A percentile compares a stretch with the other conserved stretches of the same genome.
These are phyloP conservation scores for Nemotelus pantherinus DNA, from an alignment of 2,888 invertebrate species.

Conservation along the genomic window DNA sequence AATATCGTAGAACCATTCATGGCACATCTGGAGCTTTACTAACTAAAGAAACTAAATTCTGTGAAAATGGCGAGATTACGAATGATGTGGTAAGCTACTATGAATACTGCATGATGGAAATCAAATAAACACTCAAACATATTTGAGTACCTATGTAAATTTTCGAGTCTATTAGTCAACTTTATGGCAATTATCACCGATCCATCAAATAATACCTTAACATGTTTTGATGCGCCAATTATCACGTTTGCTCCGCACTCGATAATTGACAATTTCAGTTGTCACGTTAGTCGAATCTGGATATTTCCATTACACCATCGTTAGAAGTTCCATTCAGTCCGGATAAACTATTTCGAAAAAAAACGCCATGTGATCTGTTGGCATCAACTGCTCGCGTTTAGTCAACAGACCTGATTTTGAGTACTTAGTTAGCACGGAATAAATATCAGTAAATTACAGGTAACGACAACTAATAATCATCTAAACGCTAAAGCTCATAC, in stretches of 20 bases:
- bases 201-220: constrained; percentile 1
- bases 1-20: no score
- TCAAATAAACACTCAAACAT: no score
- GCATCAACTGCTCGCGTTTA: neutral
- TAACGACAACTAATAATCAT: neutral
- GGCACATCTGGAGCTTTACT: no score
- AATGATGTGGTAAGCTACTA: no score
- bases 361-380: constrained; percentile 25
- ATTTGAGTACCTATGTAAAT: no score
- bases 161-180: neutral
- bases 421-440: constrained; percentile 36
- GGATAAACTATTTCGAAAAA: neutral
- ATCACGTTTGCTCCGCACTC: neutral
- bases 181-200: constrained; percentile 1
- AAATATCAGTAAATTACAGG: constrained; percentile 26
- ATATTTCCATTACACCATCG: constrained; percentile 19
- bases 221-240: neutral
- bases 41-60: no score
- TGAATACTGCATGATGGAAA: no score
- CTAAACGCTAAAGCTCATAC: neutral
- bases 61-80: no score
- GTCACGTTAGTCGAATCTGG: neutral
- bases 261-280: constrained; percentile 10
- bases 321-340: neutral
- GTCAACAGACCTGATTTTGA: constrained; percentile 13